Evolutionary conservation across 2,888 invertebrate species (phyloP).

Genomic region (Tanytarsus gracilentus): DNA sequence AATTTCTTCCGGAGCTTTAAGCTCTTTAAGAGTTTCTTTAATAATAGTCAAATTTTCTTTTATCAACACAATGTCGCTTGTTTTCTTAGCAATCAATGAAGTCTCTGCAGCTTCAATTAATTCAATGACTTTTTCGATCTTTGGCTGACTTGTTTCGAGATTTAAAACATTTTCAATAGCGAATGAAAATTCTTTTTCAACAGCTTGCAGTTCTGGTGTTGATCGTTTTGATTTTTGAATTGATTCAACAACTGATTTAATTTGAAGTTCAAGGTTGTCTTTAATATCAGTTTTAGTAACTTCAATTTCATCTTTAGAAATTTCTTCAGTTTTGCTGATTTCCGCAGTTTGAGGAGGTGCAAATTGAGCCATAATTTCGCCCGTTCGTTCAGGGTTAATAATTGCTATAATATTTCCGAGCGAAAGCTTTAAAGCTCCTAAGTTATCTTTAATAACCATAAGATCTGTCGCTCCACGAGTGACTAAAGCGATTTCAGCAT

Average conservation of each 20-base stretch:
- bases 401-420: not conserved
- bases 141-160: not conserved
- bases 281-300: not conserved
- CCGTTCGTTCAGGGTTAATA: not conserved
- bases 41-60: not conserved
- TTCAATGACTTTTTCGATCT: not conserved
- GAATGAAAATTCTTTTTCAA: not conserved
- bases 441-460: slow-evolving; percentile 19
- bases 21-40: slow-evolving; percentile 25
- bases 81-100: not conserved
- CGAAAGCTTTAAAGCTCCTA: slow-evolving; percentile 23
- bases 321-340: not conserved
- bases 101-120: not conserved
- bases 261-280: slow-evolving; percentile 4
- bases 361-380: not conserved
- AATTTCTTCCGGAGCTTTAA: slow-evolving; percentile 31
- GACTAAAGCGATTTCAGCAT: slow-evolving; percentile 16
- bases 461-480: slow-evolving; percentile 23
- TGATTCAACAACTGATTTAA: not conserved
- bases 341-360: not conserved
- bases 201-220: not conserved
- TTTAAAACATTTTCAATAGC: not conserved
- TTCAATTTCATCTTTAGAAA: not conserved
- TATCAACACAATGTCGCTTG: not conserved
- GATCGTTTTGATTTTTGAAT: not conserved